phyloP scores from a whole-genome alignment of 2,888 invertebrate genomes.

The Orthonevra nobilis region DNA sequence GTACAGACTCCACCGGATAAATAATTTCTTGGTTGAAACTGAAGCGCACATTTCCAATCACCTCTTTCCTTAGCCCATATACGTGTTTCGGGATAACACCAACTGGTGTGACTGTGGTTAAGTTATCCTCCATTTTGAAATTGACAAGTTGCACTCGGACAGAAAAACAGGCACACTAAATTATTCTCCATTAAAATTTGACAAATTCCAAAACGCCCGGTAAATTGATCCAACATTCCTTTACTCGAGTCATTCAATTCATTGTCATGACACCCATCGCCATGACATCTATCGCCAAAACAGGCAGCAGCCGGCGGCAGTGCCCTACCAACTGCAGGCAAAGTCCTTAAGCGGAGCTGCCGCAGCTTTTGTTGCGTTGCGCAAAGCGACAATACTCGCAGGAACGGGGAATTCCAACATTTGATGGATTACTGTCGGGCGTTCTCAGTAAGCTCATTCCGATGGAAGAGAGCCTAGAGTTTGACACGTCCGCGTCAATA shows the following conservation, averaged over 20 bases:
- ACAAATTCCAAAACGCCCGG: no score
- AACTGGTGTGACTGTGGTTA: constrained; percentile 71
- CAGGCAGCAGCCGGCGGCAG: background rate
- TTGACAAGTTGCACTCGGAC: background rate
- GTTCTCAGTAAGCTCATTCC: constrained; percentile 26
- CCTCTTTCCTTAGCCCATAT: constrained; percentile 78
- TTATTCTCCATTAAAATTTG: no score
- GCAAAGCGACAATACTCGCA: constrained; percentile 4
- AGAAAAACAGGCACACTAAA: no score
- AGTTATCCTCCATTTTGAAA: constrained; percentile 55
- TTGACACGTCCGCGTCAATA: no score
- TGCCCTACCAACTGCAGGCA: background rate
- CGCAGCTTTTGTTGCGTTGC: constrained; percentile 28
- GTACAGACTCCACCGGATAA: constrained; percentile 89
- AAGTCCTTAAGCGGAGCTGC: no score
- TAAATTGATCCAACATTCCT: constrained; percentile 55
- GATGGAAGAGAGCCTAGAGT: background rate
- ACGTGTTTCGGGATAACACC: constrained; percentile 77
- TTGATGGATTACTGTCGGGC: background rate
- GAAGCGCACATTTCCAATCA: constrained; percentile 87
- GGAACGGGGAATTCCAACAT: background rate
- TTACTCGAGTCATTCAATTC: background rate
- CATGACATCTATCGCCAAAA: constrained; percentile 30
- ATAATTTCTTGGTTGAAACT: constrained; percentile 87
- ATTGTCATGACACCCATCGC: constrained; percentile 35